phyloP scores from a whole-genome alignment of 1,140 invertebrate genomes.

The Heliconius congener region DNA sequence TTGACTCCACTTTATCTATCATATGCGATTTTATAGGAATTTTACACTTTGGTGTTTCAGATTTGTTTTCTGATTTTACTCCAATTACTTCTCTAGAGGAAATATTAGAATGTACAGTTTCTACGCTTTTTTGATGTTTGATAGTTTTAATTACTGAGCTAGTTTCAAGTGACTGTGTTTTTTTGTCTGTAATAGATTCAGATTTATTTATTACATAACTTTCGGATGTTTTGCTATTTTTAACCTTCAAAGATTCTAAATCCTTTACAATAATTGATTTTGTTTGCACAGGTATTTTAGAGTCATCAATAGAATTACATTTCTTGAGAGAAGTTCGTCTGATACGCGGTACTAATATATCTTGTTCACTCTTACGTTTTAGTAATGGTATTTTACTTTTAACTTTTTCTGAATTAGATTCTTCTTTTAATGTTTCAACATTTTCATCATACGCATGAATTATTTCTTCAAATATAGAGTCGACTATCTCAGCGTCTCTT shows the following conservation, averaged over 20 bases:
- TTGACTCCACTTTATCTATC: conserved; percentile 12
- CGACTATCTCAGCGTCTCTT: conserved; percentile 53
- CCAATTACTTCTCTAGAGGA: conserved; percentile 7
- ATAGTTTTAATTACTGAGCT: conserved; percentile 8
- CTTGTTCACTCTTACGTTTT: conserved; percentile 57
- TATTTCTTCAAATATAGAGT: conserved; percentile 65
- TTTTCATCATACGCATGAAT: conserved; percentile 68
- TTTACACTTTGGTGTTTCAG: conserved; percentile 14
- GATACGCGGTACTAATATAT: conserved; percentile 43
- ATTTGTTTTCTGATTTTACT: background rate
- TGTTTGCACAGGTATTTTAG: conserved; percentile 11
- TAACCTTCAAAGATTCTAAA: background rate
- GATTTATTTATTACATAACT: conserved; percentile 10
- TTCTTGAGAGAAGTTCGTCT: conserved; percentile 37
- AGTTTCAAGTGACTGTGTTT: background rate
- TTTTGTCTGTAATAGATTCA: conserved; percentile 8
- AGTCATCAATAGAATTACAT: conserved; percentile 35
- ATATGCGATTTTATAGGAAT: conserved; percentile 13
- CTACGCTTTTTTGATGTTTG: conserved; percentile 1
- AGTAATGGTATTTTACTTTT: conserved; percentile 63
- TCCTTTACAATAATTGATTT: background rate
- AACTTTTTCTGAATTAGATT: conserved; percentile 46
- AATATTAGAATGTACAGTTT: conserved; percentile 5
- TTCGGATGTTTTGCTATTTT: conserved; percentile 9
- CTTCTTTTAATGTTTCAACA: conserved; percentile 24